These are phyloP conservation scores for Nephrotoma appendiculata DNA, from an alignment of 2,888 invertebrate species.

Conservation along the genomic window DNA sequence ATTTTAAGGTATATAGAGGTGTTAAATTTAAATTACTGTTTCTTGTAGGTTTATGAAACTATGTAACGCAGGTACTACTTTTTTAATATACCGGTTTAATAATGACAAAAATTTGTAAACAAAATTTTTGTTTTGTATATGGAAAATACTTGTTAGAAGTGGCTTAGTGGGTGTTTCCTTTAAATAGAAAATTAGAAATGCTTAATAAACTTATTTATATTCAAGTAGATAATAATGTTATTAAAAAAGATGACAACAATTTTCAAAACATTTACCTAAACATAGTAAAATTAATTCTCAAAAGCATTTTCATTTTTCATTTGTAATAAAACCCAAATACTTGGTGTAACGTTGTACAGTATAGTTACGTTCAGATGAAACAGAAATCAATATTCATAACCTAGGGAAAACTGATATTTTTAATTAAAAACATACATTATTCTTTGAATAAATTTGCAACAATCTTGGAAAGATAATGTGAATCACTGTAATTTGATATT, in stretches of 20 bases:
- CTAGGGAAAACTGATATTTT: background rate
- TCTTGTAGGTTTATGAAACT: background rate
- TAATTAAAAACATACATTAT: background rate
- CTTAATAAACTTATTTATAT: background rate
- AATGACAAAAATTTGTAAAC: background rate
- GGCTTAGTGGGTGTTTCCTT: background rate
- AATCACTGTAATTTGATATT: no score
- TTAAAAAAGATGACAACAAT: background rate
- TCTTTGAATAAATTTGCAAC: background rate
- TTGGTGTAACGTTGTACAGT: background rate
- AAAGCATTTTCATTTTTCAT: background rate
- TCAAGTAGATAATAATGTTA: background rate
- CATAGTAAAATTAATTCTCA: background rate
- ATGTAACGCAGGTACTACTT: background rate
- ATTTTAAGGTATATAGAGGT: background rate
- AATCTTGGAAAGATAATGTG: no score
- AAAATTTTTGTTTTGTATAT: background rate
- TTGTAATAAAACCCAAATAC: background rate
- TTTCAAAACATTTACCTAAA: background rate
- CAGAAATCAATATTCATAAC: background rate
- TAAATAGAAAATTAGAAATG: background rate
- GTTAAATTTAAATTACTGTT: background rate
- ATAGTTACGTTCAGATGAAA: background rate
- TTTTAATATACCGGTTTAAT: background rate
- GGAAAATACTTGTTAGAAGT: background rate